These are phyloP conservation scores for Monoplex corrugatus DNA, from an alignment of 2,888 invertebrate genomes.

Conservation along the genomic window DNA sequence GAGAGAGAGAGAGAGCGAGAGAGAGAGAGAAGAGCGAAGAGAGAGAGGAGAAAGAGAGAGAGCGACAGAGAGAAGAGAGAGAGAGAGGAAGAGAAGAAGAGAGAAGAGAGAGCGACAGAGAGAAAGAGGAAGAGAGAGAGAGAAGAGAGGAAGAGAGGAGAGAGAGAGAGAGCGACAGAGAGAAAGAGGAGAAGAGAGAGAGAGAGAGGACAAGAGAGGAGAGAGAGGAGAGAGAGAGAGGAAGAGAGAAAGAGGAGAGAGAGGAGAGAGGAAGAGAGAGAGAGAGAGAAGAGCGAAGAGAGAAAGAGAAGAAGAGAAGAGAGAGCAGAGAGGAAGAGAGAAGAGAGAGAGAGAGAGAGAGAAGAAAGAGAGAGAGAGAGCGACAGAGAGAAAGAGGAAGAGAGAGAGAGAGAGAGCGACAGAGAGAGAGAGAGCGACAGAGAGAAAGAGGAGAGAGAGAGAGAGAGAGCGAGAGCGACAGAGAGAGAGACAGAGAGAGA, in stretches of 20 bases:
- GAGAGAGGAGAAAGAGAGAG: not conserved
- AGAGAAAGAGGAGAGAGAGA: too few species aligned
- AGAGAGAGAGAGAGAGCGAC: too few species aligned
- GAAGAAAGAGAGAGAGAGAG: too few species aligned
- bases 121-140: not conserved
- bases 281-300: not conserved
- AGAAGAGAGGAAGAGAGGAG: not conserved
- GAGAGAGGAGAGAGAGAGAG: too few species aligned
- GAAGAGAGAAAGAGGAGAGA: not conserved
- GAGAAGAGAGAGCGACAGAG: not conserved
- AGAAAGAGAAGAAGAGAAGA: too few species aligned
- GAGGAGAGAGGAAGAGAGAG: slow-evolving; percentile 16
- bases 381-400: too few species aligned
- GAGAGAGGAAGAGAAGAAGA: not conserved
- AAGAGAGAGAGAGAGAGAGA: too few species aligned
- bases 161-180: not conserved
- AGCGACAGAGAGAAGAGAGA: not conserved
- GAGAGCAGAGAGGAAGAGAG: too few species aligned
- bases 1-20: not conserved
- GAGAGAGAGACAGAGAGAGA: too few species aligned
- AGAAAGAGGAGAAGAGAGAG: slow-evolving; percentile 2
- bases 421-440: too few species aligned
- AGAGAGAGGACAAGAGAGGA: not conserved
- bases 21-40: not conserved
- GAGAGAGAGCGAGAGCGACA: too few species aligned